Percentiles rank a stretch among this genome's conserved stretches.
Conservation (phyloP, 2,888 invertebrate genomes). For the Cephus spinipes region DNA sequence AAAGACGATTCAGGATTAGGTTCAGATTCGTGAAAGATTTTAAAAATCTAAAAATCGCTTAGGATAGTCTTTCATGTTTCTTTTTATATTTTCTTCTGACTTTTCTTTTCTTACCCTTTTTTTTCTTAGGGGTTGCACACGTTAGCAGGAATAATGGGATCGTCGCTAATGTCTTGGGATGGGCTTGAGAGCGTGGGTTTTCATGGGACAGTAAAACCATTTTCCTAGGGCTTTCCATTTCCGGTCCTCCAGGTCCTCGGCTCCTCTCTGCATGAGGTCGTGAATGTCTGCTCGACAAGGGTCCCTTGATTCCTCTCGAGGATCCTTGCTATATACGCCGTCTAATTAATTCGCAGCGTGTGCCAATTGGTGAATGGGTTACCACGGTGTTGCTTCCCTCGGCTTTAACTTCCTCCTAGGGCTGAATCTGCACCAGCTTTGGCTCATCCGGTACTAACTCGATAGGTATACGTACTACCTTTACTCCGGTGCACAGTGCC, state of each 20-base stretch:
- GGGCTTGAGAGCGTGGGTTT: background rate
- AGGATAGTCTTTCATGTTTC: background rate
- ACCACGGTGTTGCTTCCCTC: constrained; percentile 3
- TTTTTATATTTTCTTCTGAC: background rate
- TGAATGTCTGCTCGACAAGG: constrained; percentile 34
- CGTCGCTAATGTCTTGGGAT: background rate
- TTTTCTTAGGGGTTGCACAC: background rate
- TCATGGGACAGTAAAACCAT: background rate
- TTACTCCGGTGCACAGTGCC: constrained; percentile 5
- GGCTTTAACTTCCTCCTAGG: background rate
- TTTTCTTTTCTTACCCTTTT: background rate
- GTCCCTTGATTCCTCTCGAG: constrained; percentile 41
- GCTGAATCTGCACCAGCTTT: background rate
- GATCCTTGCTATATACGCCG: constrained; percentile 15
- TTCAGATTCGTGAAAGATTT: background rate
- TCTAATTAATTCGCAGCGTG: constrained; percentile 36
- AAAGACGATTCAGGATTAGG: background rate
- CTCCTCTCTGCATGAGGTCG: constrained; percentile 20
- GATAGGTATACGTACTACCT: background rate
- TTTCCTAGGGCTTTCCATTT: background rate
- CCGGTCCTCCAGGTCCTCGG: background rate
- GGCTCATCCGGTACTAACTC: background rate
- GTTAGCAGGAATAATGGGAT: background rate
- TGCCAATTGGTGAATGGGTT: constrained; percentile 29
- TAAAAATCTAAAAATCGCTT: background rate